These are phyloP conservation scores for Hyperopisus bebe DNA, from an alignment of 2,113 vertebrate species.

Conservation along the genomic window DNA sequence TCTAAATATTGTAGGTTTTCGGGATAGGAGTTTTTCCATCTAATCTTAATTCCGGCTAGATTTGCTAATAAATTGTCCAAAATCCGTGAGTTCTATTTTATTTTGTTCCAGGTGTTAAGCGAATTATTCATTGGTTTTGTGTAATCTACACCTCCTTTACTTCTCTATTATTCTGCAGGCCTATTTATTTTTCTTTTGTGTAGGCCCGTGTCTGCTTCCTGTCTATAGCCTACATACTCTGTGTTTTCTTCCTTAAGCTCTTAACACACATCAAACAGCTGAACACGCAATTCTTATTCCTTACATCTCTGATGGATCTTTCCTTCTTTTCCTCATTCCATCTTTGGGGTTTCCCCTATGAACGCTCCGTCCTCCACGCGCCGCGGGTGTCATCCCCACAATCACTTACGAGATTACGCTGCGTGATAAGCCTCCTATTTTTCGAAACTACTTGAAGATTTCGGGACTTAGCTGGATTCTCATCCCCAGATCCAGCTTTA, in stretches of 20 bases:
- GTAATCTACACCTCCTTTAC: background rate
- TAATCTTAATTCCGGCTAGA: background rate
- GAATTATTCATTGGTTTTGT: background rate
- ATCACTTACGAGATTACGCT: slow-evolving; percentile 58
- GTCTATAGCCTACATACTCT: background rate
- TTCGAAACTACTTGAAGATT: slow-evolving; percentile 66
- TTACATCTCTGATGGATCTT: slow-evolving; percentile 2
- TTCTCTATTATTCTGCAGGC: background rate
- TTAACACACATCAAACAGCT: background rate
- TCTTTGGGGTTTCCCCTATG: background rate
- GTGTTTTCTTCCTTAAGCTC: background rate
- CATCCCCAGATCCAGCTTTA: slow-evolving; percentile 57
- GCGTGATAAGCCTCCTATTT: slow-evolving; percentile 74
- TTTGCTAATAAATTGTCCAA: background rate
- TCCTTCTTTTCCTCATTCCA: slow-evolving; percentile 33
- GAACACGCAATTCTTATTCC: background rate
- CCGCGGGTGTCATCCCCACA: slow-evolving; percentile 41
- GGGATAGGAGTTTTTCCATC: background rate
- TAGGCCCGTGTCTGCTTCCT: background rate
- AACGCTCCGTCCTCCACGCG: slow-evolving; percentile 31
- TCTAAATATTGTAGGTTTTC: background rate
- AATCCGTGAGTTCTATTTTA: background rate
- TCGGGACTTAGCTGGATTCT: slow-evolving; percentile 60
- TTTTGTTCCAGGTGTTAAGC: background rate
- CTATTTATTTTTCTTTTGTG: background rate